These are phyloP conservation scores for Nomada flava DNA, from an alignment of 2,888 invertebrate species.

Conservation along the genomic window DNA sequence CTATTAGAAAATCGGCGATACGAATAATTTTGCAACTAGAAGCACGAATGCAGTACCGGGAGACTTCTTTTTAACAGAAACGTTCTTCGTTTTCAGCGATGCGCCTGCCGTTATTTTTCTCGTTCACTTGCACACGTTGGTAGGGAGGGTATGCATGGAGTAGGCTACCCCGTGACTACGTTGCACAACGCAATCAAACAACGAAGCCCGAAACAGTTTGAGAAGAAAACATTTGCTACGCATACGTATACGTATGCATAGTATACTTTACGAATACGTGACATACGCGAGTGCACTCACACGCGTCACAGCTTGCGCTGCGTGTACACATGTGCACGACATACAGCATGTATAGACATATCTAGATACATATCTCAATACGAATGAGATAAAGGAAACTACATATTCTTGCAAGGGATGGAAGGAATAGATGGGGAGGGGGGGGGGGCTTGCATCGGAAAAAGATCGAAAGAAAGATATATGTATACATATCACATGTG, in stretches of 20 bases:
- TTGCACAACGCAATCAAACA: slow-evolving; percentile 20
- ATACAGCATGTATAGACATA: background rate
- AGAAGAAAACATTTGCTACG: slow-evolving; percentile 38
- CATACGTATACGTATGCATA: slow-evolving; percentile 11
- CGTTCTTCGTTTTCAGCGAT: slow-evolving; percentile 10
- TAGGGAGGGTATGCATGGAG: background rate
- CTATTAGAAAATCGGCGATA: no score
- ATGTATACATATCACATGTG: slow-evolving; percentile 34
- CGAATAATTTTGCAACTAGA: no score
- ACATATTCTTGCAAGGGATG: background rate
- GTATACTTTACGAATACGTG: slow-evolving; percentile 20
- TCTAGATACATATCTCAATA: slow-evolving; percentile 18
- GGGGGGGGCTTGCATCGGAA: slow-evolving; percentile 15
- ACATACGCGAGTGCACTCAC: background rate
- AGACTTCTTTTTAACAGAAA: background rate
- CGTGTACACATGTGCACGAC: slow-evolving; percentile 5
- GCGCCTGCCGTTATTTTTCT: background rate
- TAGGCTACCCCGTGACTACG: background rate
- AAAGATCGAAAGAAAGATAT: slow-evolving; percentile 22
- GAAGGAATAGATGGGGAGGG: background rate
- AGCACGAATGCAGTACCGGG: no score
- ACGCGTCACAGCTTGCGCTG: slow-evolving; percentile 29
- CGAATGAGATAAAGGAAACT: slow-evolving; percentile 35
- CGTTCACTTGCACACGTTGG: background rate
- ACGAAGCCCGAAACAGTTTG: slow-evolving; percentile 37